Conservation (phyloP, 2,797 vertebrate genomes). For the Cebuella pygmaea region DNA sequence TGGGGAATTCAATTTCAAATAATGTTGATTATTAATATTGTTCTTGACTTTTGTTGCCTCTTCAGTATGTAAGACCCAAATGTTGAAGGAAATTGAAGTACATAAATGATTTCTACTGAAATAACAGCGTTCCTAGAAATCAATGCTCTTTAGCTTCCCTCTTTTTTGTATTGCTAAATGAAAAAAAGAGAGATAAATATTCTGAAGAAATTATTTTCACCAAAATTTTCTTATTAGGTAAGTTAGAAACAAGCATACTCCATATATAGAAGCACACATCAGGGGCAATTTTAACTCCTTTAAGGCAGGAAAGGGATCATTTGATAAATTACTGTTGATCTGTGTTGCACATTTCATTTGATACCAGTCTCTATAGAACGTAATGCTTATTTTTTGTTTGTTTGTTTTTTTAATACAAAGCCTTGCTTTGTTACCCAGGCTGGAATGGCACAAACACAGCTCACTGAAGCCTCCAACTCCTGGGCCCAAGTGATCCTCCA, state of each 20-base stretch:
- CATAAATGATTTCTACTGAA: neutral
- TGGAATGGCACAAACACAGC: neutral
- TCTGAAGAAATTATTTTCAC: neutral
- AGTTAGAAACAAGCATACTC: neutral
- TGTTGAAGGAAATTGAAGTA: neutral
- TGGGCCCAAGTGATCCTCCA: neutral
- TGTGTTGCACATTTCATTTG: slow-evolving; percentile 5
- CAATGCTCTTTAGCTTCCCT: neutral
- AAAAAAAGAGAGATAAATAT: neutral
- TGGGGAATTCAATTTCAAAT: neutral
- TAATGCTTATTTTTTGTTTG: neutral
- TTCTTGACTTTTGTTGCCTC: neutral
- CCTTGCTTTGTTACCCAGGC: neutral
- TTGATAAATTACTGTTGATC: neutral
- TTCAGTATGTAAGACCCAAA: neutral
- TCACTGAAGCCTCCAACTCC: neutral
- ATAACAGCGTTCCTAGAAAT: neutral
- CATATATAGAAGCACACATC: neutral
- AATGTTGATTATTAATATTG: neutral
- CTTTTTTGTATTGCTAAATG: neutral
- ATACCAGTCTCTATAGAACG: neutral
- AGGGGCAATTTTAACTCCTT: neutral
- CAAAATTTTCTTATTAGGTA: slow-evolving; percentile 24
- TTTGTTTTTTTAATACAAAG: neutral
- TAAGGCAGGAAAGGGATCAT: neutral